Evolutionary conservation across 2,888 invertebrate species (phyloP).

Genomic region (Argyresthia goedartella): DNA sequence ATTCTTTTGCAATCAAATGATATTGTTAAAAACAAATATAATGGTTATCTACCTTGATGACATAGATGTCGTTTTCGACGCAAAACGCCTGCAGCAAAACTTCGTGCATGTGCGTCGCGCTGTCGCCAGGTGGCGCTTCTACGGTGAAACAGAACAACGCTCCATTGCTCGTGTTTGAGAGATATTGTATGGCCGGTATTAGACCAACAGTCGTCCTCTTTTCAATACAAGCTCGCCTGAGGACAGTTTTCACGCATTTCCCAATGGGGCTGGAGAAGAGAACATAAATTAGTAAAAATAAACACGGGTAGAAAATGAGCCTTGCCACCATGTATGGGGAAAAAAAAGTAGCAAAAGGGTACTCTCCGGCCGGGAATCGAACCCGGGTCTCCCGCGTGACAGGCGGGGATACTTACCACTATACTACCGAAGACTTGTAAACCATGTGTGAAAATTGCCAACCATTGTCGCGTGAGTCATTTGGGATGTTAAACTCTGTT

Average conservation of each 20-base stretch:
- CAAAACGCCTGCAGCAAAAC: conserved; percentile 84
- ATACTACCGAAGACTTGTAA: conserved; percentile 48
- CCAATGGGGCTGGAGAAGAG: conserved; percentile 58
- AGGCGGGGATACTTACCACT: conserved; percentile 72
- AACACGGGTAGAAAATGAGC: neutral
- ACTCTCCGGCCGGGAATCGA: conserved; percentile 15
- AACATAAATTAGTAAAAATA: conserved; percentile 11
- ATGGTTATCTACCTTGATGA: conserved; percentile 72
- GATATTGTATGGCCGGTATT: conserved; percentile 71
- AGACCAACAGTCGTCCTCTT: conserved; percentile 74
- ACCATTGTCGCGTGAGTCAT: neutral
- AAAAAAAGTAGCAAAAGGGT: neutral
- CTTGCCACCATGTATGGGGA: neutral
- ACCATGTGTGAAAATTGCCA: conserved; percentile 13
- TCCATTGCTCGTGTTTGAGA: conserved; percentile 72
- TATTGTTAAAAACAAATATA: neutral
- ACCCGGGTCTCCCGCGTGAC: conserved; percentile 73
- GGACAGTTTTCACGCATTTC: conserved; percentile 63
- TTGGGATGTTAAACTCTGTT: no score
- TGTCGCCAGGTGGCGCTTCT: conserved; percentile 76
- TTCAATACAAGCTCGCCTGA: conserved; percentile 65
- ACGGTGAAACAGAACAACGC: conserved; percentile 79
- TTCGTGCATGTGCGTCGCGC: conserved; percentile 83
- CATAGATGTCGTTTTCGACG: conserved; percentile 82
- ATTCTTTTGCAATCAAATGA: no score